Evolutionary conservation across 2,113 vertebrate genomes (phyloP), one percentile per base, ranked within the genome.

Genomic region (Anguilla japonica): DNA sequence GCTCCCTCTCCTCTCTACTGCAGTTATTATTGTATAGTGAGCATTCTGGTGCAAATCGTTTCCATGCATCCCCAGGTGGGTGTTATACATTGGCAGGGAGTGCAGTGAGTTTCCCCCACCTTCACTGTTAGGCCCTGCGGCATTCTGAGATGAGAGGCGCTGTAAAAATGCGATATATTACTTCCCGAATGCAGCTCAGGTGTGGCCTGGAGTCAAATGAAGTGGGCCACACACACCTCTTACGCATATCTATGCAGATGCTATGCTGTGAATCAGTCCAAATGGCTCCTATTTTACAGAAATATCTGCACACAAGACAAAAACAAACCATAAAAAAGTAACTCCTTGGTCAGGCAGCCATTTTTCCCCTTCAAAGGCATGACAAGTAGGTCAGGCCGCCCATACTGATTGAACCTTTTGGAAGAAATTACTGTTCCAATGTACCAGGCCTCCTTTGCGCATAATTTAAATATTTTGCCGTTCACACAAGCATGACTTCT

Each of bases 301-400:
- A 67, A 67, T 0, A 22, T 3, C 26, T 2, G 4, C 60, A 67
- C 26, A 26, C 22, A 3, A 67, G 26, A 67, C 11, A 34, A n/a
- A 34, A 0, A n/a, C 8, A 34, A 29, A 75, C 71, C 11, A n/a
- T 0, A 71, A 71, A 1, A n/a, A n/a, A 34, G 11, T 34, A n/a
- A n/a, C n/a, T 71, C n/a, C n/a, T 29, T 75, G 71, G 71, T n/a
- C 71, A 67, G 60, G 60, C 60, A 75, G 63, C 63, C 63, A 71
- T 71, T n/a, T 71, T 71, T 5, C 26, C n/a, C n/a, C 4, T 13
- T 75, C 34, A 29, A 7, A 75, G 29, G 22, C 26, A n/a, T 22
- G 71, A 13, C n/a, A 29, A 13, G 34, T 34, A 13, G 71, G 63
- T 20, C 60, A 16, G 4, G 20, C 60, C 60, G 34, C 20, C 63